A percentile compares a stretch with the other conserved stretches of the same genome.
Evolutionary conservation across 2,888 invertebrate genomes (phyloP).

Genomic region (Hoplodrina ambigua): DNA sequence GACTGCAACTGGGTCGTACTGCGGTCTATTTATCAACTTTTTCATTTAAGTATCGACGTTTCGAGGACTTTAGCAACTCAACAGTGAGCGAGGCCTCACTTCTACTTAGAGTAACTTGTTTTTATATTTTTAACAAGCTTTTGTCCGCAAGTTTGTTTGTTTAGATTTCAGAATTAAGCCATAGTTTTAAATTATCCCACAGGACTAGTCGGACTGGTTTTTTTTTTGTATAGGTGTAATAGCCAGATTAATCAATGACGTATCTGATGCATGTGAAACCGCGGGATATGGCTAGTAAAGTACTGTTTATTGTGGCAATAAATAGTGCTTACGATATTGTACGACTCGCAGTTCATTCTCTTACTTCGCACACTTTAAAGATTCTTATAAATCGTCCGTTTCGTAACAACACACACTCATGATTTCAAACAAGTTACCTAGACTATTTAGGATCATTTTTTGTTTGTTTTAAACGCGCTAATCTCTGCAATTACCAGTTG

Average conservation of each 20-base stretch:
- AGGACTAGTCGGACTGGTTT: too few species aligned
- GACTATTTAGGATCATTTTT: too few species aligned
- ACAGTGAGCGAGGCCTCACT: background rate
- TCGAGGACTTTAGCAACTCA: background rate
- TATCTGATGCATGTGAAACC: too few species aligned
- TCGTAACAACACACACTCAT: too few species aligned
- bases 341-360: background rate
- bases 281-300: background rate
- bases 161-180: too few species aligned
- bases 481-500: too few species aligned
- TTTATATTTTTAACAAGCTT: background rate
- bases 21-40: conserved; percentile 30
- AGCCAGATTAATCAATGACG: too few species aligned
- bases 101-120: background rate
- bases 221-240: too few species aligned
- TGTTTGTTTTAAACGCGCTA: too few species aligned
- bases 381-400: conserved; percentile 22
- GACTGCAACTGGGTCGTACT: conserved; percentile 23
- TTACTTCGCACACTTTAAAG: background rate
- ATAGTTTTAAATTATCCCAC: too few species aligned
- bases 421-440: too few species aligned
- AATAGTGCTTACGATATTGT: conserved; percentile 19
- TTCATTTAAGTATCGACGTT: conserved; percentile 3
- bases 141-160: too few species aligned
- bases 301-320: conserved; percentile 33